Evolutionary conservation across 1,140 invertebrate genomes (phyloP).

Genomic region (Polyergus mexicanus): DNA sequence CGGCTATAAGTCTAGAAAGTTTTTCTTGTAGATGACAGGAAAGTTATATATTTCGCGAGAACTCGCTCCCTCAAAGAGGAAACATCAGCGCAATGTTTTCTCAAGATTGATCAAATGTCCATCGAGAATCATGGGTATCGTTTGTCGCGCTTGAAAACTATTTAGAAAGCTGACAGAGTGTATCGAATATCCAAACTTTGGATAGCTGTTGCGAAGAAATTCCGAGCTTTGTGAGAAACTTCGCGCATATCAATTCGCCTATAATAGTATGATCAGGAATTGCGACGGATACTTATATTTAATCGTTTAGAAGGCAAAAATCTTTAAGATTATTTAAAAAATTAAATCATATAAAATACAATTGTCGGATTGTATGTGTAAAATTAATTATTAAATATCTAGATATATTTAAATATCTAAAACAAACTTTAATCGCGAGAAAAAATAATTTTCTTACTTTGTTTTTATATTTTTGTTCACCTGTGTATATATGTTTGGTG

Average conservation of each 20-base stretch:
- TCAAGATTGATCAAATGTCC: constrained; percentile 64
- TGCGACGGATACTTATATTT: not conserved
- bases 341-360: not conserved
- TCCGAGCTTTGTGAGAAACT: constrained; percentile 44
- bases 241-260: constrained; percentile 7
- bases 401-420: too few species aligned
- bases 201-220: constrained; percentile 16
- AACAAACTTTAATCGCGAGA: not conserved
- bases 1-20: constrained; percentile 33
- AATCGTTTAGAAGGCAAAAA: not conserved
- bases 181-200: constrained; percentile 57
- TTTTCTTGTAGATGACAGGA: constrained; percentile 18
- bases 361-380: not conserved
- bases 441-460: not conserved
- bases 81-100: constrained; percentile 31
- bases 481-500: not conserved
- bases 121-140: constrained; percentile 32
- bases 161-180: constrained; percentile 69
- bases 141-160: constrained; percentile 53
- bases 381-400: not conserved
- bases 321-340: not conserved
- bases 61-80: constrained; percentile 38
- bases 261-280: not conserved
- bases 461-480: not conserved
- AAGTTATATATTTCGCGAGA: constrained; percentile 42